Conservation (phyloP, 1,140 invertebrate species). For the Danaus melanippus region DNA sequence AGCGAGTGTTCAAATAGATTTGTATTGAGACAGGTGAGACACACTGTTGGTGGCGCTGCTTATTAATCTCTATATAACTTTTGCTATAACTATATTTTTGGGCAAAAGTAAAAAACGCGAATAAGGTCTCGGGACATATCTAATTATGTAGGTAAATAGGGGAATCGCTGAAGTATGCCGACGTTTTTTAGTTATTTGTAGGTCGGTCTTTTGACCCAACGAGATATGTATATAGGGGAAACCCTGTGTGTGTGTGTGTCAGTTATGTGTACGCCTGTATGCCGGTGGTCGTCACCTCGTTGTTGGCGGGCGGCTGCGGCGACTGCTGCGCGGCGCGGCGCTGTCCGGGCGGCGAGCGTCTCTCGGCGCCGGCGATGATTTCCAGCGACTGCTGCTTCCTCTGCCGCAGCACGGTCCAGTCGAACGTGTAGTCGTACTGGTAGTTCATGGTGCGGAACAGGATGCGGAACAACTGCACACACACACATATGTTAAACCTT, state of each 20-base stretch:
- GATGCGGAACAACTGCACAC: constrained; percentile 88
- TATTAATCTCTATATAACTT: too few relatives aligned
- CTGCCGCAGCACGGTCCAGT: constrained; percentile 99
- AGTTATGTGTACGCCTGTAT: not conserved
- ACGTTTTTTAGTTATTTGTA: too few relatives aligned
- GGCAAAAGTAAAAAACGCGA: too few relatives aligned
- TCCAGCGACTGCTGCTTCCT: constrained; percentile 69
- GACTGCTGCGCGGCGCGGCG: constrained; percentile 51
- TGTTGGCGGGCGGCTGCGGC: constrained; percentile 56
- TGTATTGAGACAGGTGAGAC: too few relatives aligned
- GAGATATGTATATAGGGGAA: too few relatives aligned
- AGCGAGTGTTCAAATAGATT: too few relatives aligned
- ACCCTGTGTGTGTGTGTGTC: not conserved
- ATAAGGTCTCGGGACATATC: too few relatives aligned
- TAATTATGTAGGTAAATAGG: too few relatives aligned
- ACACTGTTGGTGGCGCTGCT: too few relatives aligned
- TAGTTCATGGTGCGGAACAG: constrained; percentile 99
- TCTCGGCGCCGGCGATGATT: constrained; percentile 40
- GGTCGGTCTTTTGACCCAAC: too few relatives aligned
- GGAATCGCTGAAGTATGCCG: too few relatives aligned
- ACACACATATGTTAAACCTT: constrained; percentile 1
- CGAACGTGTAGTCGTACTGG: constrained; percentile 99
- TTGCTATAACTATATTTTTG: too few relatives aligned
- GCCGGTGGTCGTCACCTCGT: constrained; percentile 33
- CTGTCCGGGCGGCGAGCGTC: constrained; percentile 55